phyloP scores from a whole-genome alignment of 1,140 invertebrate genomes.

The Ceratosolen solmsi region DNA sequence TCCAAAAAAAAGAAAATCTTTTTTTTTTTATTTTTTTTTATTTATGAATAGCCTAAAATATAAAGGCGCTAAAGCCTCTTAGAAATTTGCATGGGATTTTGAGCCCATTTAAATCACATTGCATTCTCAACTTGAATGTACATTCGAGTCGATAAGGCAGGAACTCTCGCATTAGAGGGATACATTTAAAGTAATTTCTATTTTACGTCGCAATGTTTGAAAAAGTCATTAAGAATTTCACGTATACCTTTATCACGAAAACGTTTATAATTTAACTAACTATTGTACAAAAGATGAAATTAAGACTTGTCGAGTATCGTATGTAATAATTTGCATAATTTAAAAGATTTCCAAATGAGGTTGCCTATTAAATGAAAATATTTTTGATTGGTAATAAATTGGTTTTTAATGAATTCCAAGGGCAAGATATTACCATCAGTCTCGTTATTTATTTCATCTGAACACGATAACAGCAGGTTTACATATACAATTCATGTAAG shows the following conservation, averaged over 20 bases:
- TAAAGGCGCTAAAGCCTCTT: slow-evolving; percentile 14
- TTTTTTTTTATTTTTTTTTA: no score
- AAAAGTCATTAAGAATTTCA: background rate
- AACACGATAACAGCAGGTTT: slow-evolving; percentile 56
- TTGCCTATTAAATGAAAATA: no score
- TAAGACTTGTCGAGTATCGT: background rate
- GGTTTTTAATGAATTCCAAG: slow-evolving; percentile 55
- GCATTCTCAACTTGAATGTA: slow-evolving; percentile 35
- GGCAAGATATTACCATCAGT: slow-evolving; percentile 67
- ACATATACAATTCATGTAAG: slow-evolving; percentile 52
- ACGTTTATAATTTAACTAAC: background rate
- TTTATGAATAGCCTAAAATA: slow-evolving; percentile 38
- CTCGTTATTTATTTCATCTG: slow-evolving; percentile 61
- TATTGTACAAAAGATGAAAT: slow-evolving; percentile 23
- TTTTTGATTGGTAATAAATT: no score
- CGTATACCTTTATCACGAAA: background rate
- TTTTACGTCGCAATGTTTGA: slow-evolving; percentile 17
- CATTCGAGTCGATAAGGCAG: slow-evolving; percentile 45
- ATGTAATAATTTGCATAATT: slow-evolving; percentile 29
- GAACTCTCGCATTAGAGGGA: slow-evolving; percentile 24
- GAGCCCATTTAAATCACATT: slow-evolving; percentile 28
- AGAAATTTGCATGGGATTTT: slow-evolving; percentile 14
- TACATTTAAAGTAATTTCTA: slow-evolving; percentile 25
- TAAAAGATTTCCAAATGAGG: background rate
- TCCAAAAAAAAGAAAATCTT: slow-evolving; percentile 28